Base-by-base conservation (phyloP, 92 coral and sea anemone genomes). In the Epizoanthus ramosus region DNA sequence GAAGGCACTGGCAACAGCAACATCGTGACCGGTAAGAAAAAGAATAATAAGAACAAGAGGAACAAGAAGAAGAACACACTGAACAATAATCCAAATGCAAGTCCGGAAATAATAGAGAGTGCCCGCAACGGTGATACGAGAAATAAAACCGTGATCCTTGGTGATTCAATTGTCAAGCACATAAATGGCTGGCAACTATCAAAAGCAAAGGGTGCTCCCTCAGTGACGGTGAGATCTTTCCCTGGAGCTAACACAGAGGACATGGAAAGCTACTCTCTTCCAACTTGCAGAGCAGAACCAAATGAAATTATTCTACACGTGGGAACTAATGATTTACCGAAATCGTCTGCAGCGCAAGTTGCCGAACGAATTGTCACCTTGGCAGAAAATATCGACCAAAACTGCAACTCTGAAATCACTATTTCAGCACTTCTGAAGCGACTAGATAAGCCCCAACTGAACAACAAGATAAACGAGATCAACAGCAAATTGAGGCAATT, bases 211-310 rank as follows among this genome's bases (percentile, higher is more conserved):
- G 54, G 65, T 21, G 60, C 72, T 22, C 80, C 80, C 7, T 74
- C 54, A 23, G 84, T 85, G 60, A 66, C 79, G 10, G 88, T 85
- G 2, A 85, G 56, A 53, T 75, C 83, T 23, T 75, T 85, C 58
- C 72, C 88, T 47, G 88, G 83, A 3, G 75, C 84, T 15, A 76
- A 66, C n/a, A 24, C 53, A 28, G 79, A 85, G 41, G 88, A 85
- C 54, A 85, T 76, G 88, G 74, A 75, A 19, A 72, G 71, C 47
- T 85, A 61, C 31, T 61, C 33, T 6, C 57, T 73, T 33, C 88
- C 83, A 67, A 66, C 73, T 9, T 17, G 75, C 10, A 56, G 88
- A 61, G 72, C 71, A 21, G 43, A 85, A 50, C 88, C 84, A 22
- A 84, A 75, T 25, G 71, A 64, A 53, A 28, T 75, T 61, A 74